These are phyloP conservation scores for Macropis europaea DNA, from an alignment of 2,888 invertebrate genomes.

Conservation along the genomic window DNA sequence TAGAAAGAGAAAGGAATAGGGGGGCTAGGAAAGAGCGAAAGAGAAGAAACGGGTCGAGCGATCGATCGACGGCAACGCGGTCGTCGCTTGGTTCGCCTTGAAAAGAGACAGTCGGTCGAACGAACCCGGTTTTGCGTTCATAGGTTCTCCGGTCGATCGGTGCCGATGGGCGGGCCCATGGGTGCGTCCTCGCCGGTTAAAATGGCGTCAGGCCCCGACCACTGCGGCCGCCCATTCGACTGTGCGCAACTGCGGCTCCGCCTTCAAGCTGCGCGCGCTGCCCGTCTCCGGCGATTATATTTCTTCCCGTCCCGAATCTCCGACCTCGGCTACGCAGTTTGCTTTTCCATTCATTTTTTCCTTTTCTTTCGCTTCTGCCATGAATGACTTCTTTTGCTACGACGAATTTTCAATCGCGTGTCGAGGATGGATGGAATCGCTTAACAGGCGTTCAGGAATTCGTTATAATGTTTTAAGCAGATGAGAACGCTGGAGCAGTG, in stretches of 20 bases:
- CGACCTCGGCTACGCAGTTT: not conserved
- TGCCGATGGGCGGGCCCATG: conserved; percentile 33
- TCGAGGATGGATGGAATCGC: too few relatives aligned
- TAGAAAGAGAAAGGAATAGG: not conserved
- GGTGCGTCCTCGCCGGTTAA: conserved; percentile 39
- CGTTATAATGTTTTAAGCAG: too few relatives aligned
- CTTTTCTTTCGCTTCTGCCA: too few relatives aligned
- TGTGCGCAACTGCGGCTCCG: conserved; percentile 53
- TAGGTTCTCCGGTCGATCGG: conserved; percentile 52
- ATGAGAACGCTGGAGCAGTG: too few relatives aligned
- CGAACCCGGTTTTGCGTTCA: conserved; percentile 50
- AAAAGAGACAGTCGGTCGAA: conserved; percentile 38
- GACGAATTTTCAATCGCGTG: not conserved
- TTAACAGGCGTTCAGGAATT: too few relatives aligned
- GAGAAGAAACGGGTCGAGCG: conserved; percentile 24
- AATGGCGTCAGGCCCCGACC: conserved; percentile 54
- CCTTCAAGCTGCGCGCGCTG: conserved; percentile 54
- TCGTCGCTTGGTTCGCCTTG: conserved; percentile 40
- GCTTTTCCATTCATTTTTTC: not conserved
- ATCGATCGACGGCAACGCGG: conserved; percentile 58
- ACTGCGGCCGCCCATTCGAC: conserved; percentile 29
- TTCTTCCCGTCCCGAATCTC: conserved; percentile 31
- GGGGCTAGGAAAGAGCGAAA: not conserved
- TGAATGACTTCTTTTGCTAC: not conserved
- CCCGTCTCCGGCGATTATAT: not conserved